A percentile compares a stretch with the other conserved stretches of the same genome.
phyloP scores from a whole-genome alignment of 2,113 vertebrate species.

The Gambusia affinis region DNA sequence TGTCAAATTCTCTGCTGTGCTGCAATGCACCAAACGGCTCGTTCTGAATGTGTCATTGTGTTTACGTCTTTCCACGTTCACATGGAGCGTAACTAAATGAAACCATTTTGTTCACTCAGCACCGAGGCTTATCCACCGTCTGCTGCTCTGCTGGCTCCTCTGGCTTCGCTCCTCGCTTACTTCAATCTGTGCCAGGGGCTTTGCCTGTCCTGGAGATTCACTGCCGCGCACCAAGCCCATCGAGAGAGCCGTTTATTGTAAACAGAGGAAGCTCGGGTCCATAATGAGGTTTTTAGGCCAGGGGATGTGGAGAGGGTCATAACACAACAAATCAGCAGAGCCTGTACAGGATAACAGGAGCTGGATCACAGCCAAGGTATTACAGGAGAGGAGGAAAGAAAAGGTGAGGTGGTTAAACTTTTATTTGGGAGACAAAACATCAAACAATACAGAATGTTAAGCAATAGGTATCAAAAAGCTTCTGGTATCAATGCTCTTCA shows the following conservation, averaged over 20 bases:
- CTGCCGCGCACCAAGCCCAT: slow-evolving; percentile 33
- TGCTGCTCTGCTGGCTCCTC: slow-evolving; percentile 43
- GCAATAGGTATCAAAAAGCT: neutral
- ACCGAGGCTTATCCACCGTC: slow-evolving; percentile 53
- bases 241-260: slow-evolving; percentile 39
- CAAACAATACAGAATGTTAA: neutral
- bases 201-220: slow-evolving; percentile 57
- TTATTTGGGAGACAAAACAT: neutral
- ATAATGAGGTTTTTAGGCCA: slow-evolving; percentile 51
- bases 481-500: slow-evolving; percentile 5
- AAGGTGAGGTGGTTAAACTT: neutral
- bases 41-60: slow-evolving; percentile 44
- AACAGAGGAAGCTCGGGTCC: slow-evolving; percentile 37
- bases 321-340: slow-evolving; percentile 34
- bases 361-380: slow-evolving; percentile 11
- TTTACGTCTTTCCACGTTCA: slow-evolving; percentile 29
- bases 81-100: slow-evolving; percentile 52
- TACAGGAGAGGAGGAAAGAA: neutral
- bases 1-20: slow-evolving; percentile 13
- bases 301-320: slow-evolving; percentile 43
- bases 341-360: slow-evolving; percentile 13
- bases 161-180: slow-evolving; percentile 38
- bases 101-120: slow-evolving; percentile 59
- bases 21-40: slow-evolving; percentile 7
- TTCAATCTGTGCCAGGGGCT: slow-evolving; percentile 50